Base-by-base conservation (phyloP, 1,140 invertebrate species). In the Battus philenor region DNA sequence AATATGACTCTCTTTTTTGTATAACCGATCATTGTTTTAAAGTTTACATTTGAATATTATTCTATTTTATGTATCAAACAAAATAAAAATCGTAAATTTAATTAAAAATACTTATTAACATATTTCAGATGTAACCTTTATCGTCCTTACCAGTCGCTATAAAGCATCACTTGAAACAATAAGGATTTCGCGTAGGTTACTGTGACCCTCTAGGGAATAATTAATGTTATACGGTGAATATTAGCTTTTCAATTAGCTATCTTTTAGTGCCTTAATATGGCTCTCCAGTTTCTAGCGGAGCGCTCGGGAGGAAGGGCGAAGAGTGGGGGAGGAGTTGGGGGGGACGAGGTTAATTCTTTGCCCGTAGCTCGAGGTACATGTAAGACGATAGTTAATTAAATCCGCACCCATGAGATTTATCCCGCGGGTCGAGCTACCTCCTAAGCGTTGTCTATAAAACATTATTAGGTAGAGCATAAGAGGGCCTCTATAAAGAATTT, bases 211-310 rank as follows among this genome's bases (percentile, higher is more conserved):
- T 12, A 47, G 67, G 64, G 74, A 59, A 73, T 74, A 76, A 78
- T 81, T 76, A 81, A 81, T 76, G 60, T 70, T 70, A 78, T 69
- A 71, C 61, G 59, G 54, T 57, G 64, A 70, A 78, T 78, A 78
- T 81, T 78, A 81, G 74, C 74, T 81, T 78, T 76, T 71, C 74
- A 78, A 81, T 78, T 81, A 78, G 61, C 55, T 59, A 52, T 71
- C 69, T 80, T 76, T 74, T 75, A 73, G 61, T 72, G 59, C 60
- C 75, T 70, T 59, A 65, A 69, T 75, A 74, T 56, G 62, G 64
- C 51, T 78, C 59, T 78, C 67, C 45, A 55, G 74, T 73, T 78
- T 50, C 71, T 52, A 29, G 22, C 50, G 44, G n/a, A n/a, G n/a
- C n/a, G n/a, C n/a, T n/a, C n/a, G n/a, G n/a, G n/a, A n/a, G n/a